These are phyloP conservation scores for Fistularia commersonii DNA, from an alignment of 2,797 vertebrate genomes.

Conservation along the genomic window DNA sequence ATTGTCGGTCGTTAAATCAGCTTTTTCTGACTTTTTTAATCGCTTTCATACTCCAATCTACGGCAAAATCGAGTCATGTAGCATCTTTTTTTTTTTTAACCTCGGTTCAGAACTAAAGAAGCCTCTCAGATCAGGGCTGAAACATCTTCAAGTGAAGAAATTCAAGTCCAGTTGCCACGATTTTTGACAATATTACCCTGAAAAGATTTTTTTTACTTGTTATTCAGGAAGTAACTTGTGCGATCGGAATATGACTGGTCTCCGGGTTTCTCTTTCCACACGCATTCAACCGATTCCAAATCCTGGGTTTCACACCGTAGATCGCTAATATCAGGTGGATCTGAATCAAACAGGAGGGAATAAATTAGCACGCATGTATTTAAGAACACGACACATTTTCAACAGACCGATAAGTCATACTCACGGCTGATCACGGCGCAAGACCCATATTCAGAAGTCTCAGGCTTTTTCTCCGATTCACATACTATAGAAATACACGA, in stretches of 20 bases:
- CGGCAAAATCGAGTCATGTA: too few relatives aligned
- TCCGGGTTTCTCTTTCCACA: slow-evolving; percentile 45
- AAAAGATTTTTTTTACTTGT: slow-evolving; percentile 47
- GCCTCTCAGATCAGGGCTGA: too few relatives aligned
- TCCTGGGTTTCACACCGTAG: slow-evolving; percentile 73
- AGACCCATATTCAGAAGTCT: not conserved
- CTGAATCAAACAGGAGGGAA: slow-evolving; percentile 28
- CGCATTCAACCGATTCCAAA: slow-evolving; percentile 54
- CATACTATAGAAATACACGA: slow-evolving; percentile 14
- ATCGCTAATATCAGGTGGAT: slow-evolving; percentile 53
- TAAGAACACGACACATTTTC: not conserved
- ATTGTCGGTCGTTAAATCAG: too few relatives aligned
- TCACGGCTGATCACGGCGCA: slow-evolving; percentile 51
- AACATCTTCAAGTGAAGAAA: too few relatives aligned
- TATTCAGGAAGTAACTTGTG: slow-evolving; percentile 47
- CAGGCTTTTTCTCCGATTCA: not conserved
- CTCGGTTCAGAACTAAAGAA: too few relatives aligned
- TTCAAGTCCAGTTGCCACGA: too few relatives aligned
- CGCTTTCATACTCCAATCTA: not conserved
- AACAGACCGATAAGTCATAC: slow-evolving; percentile 24
- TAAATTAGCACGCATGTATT: too few relatives aligned
- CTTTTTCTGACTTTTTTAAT: too few relatives aligned
- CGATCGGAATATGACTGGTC: rapidly evolving
- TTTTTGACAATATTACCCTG: too few relatives aligned
- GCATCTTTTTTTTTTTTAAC: too few relatives aligned